phyloP scores from a whole-genome alignment of 1,140 invertebrate species.

The Listronotus oregonensis region DNA sequence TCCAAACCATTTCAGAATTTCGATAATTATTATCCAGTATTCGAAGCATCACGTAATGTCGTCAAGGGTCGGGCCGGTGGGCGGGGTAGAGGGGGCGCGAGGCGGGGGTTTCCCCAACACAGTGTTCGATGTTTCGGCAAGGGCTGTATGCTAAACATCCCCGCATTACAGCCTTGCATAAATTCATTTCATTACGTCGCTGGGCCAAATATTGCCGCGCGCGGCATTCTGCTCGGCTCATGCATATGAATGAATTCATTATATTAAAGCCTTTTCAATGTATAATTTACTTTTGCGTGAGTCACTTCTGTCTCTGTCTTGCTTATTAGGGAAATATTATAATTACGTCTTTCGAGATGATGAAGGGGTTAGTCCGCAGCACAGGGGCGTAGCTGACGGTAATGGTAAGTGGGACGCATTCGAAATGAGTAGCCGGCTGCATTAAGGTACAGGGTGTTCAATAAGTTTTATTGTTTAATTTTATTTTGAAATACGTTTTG shows the following conservation, averaged over 20 bases:
- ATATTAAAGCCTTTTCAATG: constrained; percentile 70
- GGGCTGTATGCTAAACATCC: constrained; percentile 64
- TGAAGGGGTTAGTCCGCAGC: constrained; percentile 30
- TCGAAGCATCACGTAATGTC: constrained; percentile 29
- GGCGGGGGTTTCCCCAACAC: constrained; percentile 15
- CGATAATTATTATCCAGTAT: constrained; percentile 28
- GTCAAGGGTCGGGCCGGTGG: constrained; percentile 7
- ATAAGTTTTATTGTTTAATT: too few species aligned
- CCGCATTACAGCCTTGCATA: constrained; percentile 68
- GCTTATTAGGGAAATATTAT: constrained; percentile 52
- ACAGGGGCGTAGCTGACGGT: constrained; percentile 1
- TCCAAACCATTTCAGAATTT: neutral
- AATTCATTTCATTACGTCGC: constrained; percentile 67
- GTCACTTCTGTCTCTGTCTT: constrained; percentile 61
- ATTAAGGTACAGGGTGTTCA: too few species aligned
- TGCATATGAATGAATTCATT: constrained; percentile 71
- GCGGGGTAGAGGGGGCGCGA: neutral
- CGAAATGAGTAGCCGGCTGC: too few species aligned
- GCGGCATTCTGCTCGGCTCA: constrained; percentile 61
- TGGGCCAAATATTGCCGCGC: constrained; percentile 64
- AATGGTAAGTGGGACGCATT: too few species aligned
- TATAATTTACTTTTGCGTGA: constrained; percentile 72
- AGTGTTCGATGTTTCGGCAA: constrained; percentile 43
- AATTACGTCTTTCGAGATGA: constrained; percentile 52
- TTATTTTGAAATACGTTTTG: too few species aligned